Base-by-base conservation (phyloP, 2,113 vertebrate genomes). In the Desmodus rotundus region DNA sequence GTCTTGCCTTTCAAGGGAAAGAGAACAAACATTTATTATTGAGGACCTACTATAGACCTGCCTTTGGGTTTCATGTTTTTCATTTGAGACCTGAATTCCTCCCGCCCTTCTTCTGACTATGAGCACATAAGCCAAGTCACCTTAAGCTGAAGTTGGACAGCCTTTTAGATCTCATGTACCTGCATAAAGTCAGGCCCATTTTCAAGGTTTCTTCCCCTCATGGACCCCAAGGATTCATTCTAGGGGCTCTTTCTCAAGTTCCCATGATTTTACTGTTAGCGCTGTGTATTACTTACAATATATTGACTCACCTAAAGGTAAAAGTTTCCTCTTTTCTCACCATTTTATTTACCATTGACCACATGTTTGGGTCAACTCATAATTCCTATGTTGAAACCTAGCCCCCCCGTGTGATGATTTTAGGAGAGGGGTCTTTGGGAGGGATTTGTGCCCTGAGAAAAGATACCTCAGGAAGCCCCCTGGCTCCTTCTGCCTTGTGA, bases 21-120 rank as follows among this genome's bases (percentile, higher is more conserved):
- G 77, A 89, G 73, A 91, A 89, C 24, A 67, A 70, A 68, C 36
- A 95, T 95, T 67, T 83, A 96, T 96, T 91, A 91, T 91, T 95
- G 93, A 98, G 87, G 43, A 74, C 63, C 50, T 80, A 47, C 47
- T 86, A 6, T 41, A 47, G 33, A 50, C 80, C 65, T 77, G 38
- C 15, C 15, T 91, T 83, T 63, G 68, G 36, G 24, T 26, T 80
- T 85, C 38, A 7, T 73, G 77, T 36, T 95, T 83, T 87, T 31
- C 16, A 67, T 22, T 22, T n/a, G 80, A 93, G 63, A 89, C 16
- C 36, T 14, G n/a, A 61, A 76, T 92, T 91, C 38, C 11, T 83
- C 54, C 28, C 24, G 22, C 77, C 28, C 43, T 87, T 63, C 16
- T 41, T 47, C n/a, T 74, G 77, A 73, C 2, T 54, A 31, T 56